Evolutionary conservation across 2,113 vertebrate species (phyloP), one percentile per base, ranked within the genome.

Genomic region (Connochaetes taurinus): DNA sequence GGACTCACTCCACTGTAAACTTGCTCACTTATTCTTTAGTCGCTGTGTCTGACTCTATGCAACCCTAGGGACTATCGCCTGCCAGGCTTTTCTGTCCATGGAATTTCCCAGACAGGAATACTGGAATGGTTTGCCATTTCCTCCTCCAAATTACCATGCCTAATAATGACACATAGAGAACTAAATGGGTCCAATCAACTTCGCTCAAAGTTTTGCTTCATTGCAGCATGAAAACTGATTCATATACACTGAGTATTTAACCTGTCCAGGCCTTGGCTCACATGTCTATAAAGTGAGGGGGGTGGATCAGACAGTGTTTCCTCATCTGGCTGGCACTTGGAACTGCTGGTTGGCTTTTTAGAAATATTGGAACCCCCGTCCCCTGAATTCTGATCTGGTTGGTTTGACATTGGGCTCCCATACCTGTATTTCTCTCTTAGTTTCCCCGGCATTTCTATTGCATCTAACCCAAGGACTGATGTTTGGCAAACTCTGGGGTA

Each of bases 141-240:
- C 36, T 76, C 23, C 23, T 76, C 40, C 71, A 43, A 94, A 95
- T 94, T 84, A 87, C 47, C 57, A 67, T 33, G 47, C 81, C 92
- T 52, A 81, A 85, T 94, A 98, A 96, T 84, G 87, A 96, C 93
- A 90, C 10, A 12, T 78, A 52, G 50, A 95, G 11, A 62, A 71
- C 25, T 71, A 64, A 89, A 87, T n/a, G 40, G 90, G 64, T 95
- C 97, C 82, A 81, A 16, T 80, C 78, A 93, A 76, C 67, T 95
- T 90, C 52, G 83, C 52, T 64, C 6, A 0, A 55, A 67, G 43
- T 87, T 93, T 85, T 93, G 47, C 36, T 92, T 96, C 89, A 55
- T 85, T 91, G 64, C 36, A 76, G 89, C 52, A 92, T 0, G 17
- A 82, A 55, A 52, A 29, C 16, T 31, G 40, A 90, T 76, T 82